Base-by-base conservation (phyloP, 2,113 vertebrate species). In the Cyprinodon tularosa region DNA sequence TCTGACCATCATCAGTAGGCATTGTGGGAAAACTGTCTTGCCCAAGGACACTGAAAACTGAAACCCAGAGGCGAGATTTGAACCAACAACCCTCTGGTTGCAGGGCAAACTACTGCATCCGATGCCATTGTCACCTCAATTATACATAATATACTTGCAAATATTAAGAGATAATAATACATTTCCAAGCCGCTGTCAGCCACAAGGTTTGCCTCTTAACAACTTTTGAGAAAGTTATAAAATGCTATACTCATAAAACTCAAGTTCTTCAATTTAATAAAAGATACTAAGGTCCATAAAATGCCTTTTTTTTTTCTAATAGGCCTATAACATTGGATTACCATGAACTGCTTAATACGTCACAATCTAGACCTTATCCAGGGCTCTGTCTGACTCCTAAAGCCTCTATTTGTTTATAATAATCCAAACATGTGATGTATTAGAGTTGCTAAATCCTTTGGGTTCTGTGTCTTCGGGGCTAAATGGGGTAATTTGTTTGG, bases 401-500 rank as follows among this genome's bases (percentile, higher is more conserved):
- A 80, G 72, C 66, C 78, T 70, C 62, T 76, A 53, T 86, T 76
- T 84, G 78, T 85, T 82, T 74, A 71, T 66, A 88, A 86, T 82
- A 83, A 85, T 84, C 81, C 67, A 57, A 71, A 75, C 84, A 76
- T 86, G 88, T 81, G 84, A 86, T 80, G 70, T 74, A 64, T 82
- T 72, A 72, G 48, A 47, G 70, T 65, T 44, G 13, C 29, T 47
- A 69, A 71, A 82, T 74, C 44, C 57, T 4, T 38, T 74, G 60
- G 2, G 64, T 10, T 78, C 66, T 61, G 62, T 61, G 72, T 86
- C 72, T 86, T 77, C 59, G 68, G 77, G 82, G 82, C 66, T 83
- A 83, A 92, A 90, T 86, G 86, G 67, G 66, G 87, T 92, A 67
- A 90, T 93, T 86, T 94, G 89, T 94, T 94, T 93, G 65, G 88